Percentiles rank a stretch among this genome's conserved stretches.
Evolutionary conservation across 2,797 vertebrate species (phyloP).

Genomic region (Siniperca scherzeri): DNA sequence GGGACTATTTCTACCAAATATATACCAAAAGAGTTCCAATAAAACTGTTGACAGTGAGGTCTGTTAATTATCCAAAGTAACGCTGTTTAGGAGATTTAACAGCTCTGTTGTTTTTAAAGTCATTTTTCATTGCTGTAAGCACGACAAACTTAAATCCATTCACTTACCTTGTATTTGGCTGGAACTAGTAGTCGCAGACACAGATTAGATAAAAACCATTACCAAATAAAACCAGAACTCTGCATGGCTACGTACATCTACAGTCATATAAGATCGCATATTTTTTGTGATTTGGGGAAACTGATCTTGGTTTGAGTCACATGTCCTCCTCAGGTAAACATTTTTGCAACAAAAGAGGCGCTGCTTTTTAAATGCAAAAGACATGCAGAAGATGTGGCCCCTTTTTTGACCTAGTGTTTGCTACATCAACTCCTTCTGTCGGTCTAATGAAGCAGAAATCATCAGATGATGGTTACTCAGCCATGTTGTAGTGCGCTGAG

Average conservation of each 20-base stretch:
- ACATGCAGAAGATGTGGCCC: neutral
- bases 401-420: neutral
- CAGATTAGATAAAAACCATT: neutral
- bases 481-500: neutral
- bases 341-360: no score
- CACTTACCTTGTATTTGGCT: neutral
- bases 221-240: neutral
- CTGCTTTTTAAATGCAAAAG: neutral
- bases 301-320: neutral
- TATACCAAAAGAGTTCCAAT: neutral
- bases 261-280: neutral
- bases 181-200: neutral
- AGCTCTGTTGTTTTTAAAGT: no score
- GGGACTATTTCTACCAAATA: neutral
- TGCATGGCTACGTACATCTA: no score
- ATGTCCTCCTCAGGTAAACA: neutral
- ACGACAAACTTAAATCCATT: no score
- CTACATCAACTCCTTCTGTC: neutral
- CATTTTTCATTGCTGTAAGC: no score
- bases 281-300: neutral
- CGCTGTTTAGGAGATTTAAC: neutral
- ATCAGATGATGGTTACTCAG: neutral
- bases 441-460: slow-evolving; percentile 28
- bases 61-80: neutral
- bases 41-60: neutral